Evolutionary conservation across 92 coral and sea anemone genomes (phyloP).

Genomic region (Porites rus): DNA sequence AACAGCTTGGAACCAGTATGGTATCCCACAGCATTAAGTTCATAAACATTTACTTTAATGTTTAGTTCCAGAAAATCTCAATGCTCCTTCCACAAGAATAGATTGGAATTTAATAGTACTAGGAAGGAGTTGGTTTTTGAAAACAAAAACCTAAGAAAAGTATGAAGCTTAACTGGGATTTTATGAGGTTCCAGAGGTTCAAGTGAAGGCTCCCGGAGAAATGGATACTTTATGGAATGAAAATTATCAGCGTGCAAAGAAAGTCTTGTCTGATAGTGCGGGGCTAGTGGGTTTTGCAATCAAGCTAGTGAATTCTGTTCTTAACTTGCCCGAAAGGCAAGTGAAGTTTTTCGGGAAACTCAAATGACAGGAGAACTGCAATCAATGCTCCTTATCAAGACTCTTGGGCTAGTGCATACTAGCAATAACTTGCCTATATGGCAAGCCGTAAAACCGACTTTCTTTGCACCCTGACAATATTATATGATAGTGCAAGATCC

Average conservation of each 20-base stretch:
- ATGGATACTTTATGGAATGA: background rate
- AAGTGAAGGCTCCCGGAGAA: background rate
- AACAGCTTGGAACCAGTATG: no score
- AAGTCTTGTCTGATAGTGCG: background rate
- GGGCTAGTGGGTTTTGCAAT: background rate
- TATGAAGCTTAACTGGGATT: background rate
- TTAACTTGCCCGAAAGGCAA: background rate
- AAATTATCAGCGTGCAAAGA: background rate
- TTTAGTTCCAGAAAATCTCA: background rate
- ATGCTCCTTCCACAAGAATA: background rate
- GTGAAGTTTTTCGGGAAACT: background rate
- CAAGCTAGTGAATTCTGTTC: background rate
- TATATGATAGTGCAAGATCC: slow-evolving; percentile 38
- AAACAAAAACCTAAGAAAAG: background rate
- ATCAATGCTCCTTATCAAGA: background rate
- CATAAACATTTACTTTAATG: background rate
- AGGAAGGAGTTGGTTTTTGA: background rate
- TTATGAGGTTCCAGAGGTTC: background rate
- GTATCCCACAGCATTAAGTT: no score
- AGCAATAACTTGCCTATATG: background rate
- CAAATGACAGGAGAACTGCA: background rate
- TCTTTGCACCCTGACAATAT: slow-evolving; percentile 18
- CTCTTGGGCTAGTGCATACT: background rate
- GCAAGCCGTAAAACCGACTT: slow-evolving; percentile 2
- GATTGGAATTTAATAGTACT: background rate